Evolutionary conservation across 1,140 invertebrate species (phyloP), one percentile per base, ranked within the genome.

Genomic region (Copidosoma floridanum): DNA sequence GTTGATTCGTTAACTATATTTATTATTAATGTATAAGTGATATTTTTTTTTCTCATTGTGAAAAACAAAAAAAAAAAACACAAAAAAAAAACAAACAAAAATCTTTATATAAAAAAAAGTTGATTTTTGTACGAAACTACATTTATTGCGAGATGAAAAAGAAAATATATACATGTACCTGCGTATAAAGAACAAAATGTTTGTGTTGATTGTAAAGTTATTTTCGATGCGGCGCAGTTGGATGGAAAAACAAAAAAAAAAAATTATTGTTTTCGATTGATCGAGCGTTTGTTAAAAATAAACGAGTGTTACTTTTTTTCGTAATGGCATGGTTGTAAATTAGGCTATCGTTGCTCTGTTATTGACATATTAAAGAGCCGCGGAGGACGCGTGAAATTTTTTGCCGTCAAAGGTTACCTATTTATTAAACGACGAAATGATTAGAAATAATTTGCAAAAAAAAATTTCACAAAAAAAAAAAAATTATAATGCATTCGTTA

Each of bases 281-380:
- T 4, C 47, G 26, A 56, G 52, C 47, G 47, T 62, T 61, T 56
- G 60, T 52, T 62, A 52, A n/a, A n/a, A n/a, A 56, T 20, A 38
- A 62, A 52, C 43, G 37, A 56, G 52, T 43, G 53, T 62, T 62
- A 56, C 27, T 56, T 57, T 57, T 51, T 52, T 55, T 61, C 38
- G 35, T 56, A 27, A 35, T 48, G 52, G 18, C 46, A 40, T 51
- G 46, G 16, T 37, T 1, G 6, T 51, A 56, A 43, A 56, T 62
- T 51, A 52, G 60, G 16, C 37, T 50, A 24, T 50, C 32, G 44
- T 56, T 52, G 47, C 47, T 50, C 46, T 41, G 16, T 55, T 26
- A 48, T 35, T 50, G 44, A 18, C 55, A n/a, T n/a, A n/a, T 40
- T 41, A 32, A 1, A 26, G 50, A 47, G 50, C 23, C n/a, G 27